A percentile compares a stretch with the other conserved stretches of the same genome.
Evolutionary conservation across 2,797 vertebrate genomes (phyloP).

Genomic region (Chaetodon trifasciatus): DNA sequence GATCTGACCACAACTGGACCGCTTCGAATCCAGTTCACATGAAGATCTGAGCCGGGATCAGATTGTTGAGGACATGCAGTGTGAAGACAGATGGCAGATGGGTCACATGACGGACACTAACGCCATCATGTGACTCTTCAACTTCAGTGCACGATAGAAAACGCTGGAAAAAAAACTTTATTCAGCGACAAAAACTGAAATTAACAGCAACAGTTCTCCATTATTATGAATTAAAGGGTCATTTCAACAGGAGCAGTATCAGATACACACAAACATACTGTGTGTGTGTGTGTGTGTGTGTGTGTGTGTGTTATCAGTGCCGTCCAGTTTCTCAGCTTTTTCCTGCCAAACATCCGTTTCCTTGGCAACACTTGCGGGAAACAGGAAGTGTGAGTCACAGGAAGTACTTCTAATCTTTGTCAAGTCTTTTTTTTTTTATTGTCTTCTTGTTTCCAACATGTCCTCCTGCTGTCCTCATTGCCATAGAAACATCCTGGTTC

Average conservation of each 20-base stretch:
- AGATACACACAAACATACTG: constrained; percentile 7
- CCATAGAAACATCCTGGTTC: constrained; percentile 46
- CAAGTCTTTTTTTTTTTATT: constrained; percentile 36
- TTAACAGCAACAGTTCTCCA: constrained; percentile 17
- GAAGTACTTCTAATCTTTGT: constrained; percentile 73
- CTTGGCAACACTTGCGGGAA: constrained; percentile 77
- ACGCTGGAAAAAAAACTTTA: neutral
- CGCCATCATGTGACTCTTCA: constrained; percentile 3
- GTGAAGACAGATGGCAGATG: neutral
- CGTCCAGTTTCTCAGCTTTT: constrained; percentile 72
- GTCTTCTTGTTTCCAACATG: constrained; percentile 50
- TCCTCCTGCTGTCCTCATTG: constrained; percentile 49
- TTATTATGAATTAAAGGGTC: neutral
- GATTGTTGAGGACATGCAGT: neutral
- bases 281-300: constrained; percentile 34
- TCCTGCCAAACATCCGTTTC: constrained; percentile 81
- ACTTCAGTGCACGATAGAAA: constrained; percentile 2
- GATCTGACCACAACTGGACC: constrained; percentile 33
- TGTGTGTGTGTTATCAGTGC: constrained; percentile 71
- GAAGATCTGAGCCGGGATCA: neutral
- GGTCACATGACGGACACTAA: constrained; percentile 26
- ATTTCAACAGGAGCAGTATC: neutral
- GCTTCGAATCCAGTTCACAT: neutral
- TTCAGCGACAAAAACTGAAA: neutral
- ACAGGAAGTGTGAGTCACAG: constrained; percentile 76